These are phyloP conservation scores for Syrrhaptes paradoxus DNA, from an alignment of 2,113 vertebrate genomes.

Conservation along the genomic window DNA sequence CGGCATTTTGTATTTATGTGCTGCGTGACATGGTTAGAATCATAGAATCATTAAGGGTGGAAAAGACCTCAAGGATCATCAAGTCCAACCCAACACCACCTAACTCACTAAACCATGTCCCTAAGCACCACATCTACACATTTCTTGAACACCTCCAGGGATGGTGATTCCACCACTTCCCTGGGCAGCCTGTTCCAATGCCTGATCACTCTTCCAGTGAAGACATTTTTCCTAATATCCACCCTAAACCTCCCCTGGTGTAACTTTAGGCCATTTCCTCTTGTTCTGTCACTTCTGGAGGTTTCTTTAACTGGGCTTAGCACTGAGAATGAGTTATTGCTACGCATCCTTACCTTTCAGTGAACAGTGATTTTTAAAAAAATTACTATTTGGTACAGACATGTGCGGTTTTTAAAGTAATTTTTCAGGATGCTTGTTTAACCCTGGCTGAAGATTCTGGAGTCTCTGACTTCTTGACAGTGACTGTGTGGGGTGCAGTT, in stretches of 20 bases:
- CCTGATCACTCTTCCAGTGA: too few species aligned
- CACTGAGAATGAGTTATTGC: background rate
- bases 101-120: too few species aligned
- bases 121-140: too few species aligned
- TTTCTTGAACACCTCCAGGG: too few species aligned
- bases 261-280: too few species aligned
- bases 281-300: background rate
- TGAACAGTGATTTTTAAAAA: background rate
- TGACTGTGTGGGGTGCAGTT: background rate
- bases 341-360: background rate
- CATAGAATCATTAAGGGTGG: too few species aligned
- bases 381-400: background rate
- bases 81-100: too few species aligned
- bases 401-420: fast-evolving
- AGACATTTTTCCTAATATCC: too few species aligned
- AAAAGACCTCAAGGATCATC: too few species aligned
- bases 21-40: background rate
- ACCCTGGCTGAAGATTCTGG: background rate
- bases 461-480: background rate
- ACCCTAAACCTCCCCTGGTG: too few species aligned
- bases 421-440: background rate
- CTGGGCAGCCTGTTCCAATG: too few species aligned
- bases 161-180: too few species aligned
- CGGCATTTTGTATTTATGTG: background rate
- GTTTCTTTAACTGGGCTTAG: background rate